Base-by-base conservation (phyloP, 37 sponge, comb jelly and placozoan species). In the Mnemiopsis leidyi region DNA sequence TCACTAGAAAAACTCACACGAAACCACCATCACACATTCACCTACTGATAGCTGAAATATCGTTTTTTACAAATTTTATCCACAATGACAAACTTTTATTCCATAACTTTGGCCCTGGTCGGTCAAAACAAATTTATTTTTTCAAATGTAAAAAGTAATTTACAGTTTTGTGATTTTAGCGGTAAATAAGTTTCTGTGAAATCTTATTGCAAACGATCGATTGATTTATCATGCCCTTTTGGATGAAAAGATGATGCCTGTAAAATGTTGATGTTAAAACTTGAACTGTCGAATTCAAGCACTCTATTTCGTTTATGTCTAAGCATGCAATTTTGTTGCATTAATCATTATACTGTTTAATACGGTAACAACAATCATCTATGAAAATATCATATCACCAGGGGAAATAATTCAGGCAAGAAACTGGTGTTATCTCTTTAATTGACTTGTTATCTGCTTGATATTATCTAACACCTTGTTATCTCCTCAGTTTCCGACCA, bases 401-500 rank as follows among this genome's bases (percentile, higher is more conserved):
- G n/a, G n/a, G n/a, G n/a, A n/a, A n/a, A n/a, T n/a, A n/a, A n/a
- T n/a, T n/a, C n/a, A n/a, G n/a, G n/a, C n/a, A n/a, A n/a, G n/a
- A n/a, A n/a, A n/a, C n/a, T n/a, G n/a, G n/a, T n/a, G n/a, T n/a
- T n/a, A n/a, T n/a, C n/a, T n/a, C n/a, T n/a, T n/a, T n/a, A n/a
- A n/a, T n/a, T n/a, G n/a, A n/a, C n/a, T n/a, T n/a, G n/a, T n/a
- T n/a, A n/a, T n/a, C n/a, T n/a, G n/a, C n/a, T n/a, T n/a, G n/a
- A n/a, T n/a, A n/a, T n/a, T n/a, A n/a, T n/a, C n/a, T n/a, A 48
- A 48, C 61, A 18, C 61, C 5, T 71, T 23, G 5, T 28, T 71
- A 7, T 71, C 75, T 28, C 75, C n/a, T 73, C 82, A 79, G 82
- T 23, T 79, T 36, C 37, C 82, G 82, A 79, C 82, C 82, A 29